Evolutionary conservation across 2,888 invertebrate genomes (phyloP).

Genomic region (Ennomos quercinarius): DNA sequence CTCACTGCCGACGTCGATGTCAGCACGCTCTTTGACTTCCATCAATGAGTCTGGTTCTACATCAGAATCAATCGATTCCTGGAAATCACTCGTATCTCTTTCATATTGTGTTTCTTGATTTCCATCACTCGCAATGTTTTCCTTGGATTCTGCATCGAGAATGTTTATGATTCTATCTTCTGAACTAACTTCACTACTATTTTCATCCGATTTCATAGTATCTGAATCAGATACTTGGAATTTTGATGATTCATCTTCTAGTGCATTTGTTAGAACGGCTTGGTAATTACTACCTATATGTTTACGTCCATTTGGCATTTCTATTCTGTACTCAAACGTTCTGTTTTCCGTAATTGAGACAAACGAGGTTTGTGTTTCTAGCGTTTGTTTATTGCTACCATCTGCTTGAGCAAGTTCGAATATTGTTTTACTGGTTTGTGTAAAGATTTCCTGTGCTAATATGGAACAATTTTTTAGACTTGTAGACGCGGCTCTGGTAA

Average conservation of each 20-base stretch:
- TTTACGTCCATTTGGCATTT: constrained; percentile 43
- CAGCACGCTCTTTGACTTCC: constrained; percentile 42
- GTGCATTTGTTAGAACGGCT: constrained; percentile 33
- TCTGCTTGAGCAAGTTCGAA: constrained; percentile 76
- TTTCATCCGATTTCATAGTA: constrained; percentile 44
- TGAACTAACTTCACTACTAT: constrained; percentile 46
- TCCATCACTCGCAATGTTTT: constrained; percentile 43
- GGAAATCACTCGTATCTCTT: constrained; percentile 49
- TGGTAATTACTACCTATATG: constrained; percentile 21
- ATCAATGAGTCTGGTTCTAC: constrained; percentile 74
- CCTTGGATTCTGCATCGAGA: constrained; percentile 52
- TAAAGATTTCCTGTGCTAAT: constrained; percentile 70
- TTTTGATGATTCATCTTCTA: constrained; percentile 63
- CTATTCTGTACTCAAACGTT: constrained; percentile 63
- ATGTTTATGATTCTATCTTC: constrained; percentile 48
- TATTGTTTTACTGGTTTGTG: constrained; percentile 86
- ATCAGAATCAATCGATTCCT: constrained; percentile 54
- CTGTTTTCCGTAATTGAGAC: constrained; percentile 68
- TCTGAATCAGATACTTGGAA: constrained; percentile 52
- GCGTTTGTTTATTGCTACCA: constrained; percentile 44
- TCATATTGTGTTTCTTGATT: constrained; percentile 46
- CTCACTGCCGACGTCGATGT: constrained; percentile 49
- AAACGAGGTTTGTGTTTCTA: constrained; percentile 76
- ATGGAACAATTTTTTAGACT: constrained; percentile 51
- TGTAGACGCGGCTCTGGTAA: constrained; percentile 43